Evolutionary conservation across 1,140 invertebrate species (phyloP).

Genomic region (Oscheius sp.): DNA sequence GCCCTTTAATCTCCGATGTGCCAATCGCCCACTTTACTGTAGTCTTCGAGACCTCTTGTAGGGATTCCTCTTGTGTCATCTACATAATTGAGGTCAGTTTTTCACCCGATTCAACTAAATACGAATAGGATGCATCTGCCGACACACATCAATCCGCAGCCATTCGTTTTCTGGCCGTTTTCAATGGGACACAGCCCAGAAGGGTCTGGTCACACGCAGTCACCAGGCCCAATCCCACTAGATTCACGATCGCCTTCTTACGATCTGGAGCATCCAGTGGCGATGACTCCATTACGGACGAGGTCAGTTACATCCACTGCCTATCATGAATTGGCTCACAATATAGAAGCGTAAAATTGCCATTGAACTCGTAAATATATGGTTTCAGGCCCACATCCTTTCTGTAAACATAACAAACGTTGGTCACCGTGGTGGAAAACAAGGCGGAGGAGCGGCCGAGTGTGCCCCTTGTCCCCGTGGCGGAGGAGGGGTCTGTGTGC

Average conservation of each 20-base stretch:
- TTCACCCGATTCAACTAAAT: neutral
- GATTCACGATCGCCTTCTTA: slow-evolving; percentile 68
- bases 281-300: slow-evolving; percentile 46
- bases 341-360: too few relatives aligned
- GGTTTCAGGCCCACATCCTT: slow-evolving; percentile 65
- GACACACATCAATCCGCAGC: neutral
- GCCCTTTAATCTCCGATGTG: slow-evolving; percentile 38
- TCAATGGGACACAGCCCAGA: slow-evolving; percentile 61
- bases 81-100: slow-evolving; percentile 27
- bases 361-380: too few relatives aligned
- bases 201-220: slow-evolving; percentile 60
- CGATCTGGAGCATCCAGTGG: slow-evolving; percentile 53
- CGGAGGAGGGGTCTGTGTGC: slow-evolving; percentile 64
- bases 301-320: slow-evolving; percentile 14
- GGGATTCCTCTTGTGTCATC: slow-evolving; percentile 14
- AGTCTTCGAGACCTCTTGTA: slow-evolving; percentile 21
- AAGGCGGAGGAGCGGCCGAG: slow-evolving; percentile 63
- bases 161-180: slow-evolving; percentile 51
- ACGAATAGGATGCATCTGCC: neutral
- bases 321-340: slow-evolving; percentile 56
- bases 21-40: slow-evolving; percentile 40
- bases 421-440: slow-evolving; percentile 56
- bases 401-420: slow-evolving; percentile 69
- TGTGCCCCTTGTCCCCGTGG: slow-evolving; percentile 66
- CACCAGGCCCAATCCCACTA: slow-evolving; percentile 63